phyloP scores from a whole-genome alignment of 1,140 invertebrate genomes.

The Eupeodes corollae region DNA sequence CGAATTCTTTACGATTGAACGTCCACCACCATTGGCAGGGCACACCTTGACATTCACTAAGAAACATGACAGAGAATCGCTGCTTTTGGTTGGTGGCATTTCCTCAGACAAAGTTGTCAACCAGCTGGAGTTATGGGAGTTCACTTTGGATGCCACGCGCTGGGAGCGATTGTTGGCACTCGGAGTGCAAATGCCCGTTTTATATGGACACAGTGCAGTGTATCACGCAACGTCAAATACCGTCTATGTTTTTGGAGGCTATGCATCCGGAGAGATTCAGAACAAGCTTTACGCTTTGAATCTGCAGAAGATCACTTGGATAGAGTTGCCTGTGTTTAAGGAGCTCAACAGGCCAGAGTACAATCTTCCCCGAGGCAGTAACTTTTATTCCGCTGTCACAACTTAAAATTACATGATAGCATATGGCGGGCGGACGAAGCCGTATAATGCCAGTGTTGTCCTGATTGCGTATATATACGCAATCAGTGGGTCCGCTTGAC shows the following conservation, averaged over 20 bases:
- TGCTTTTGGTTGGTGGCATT: conserved; percentile 82
- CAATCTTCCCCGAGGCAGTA: conserved; percentile 56
- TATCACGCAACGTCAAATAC: conserved; percentile 70
- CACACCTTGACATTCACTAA: conserved; percentile 75
- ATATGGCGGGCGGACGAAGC: conserved; percentile 68
- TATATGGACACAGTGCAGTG: conserved; percentile 84
- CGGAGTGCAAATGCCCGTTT: conserved; percentile 64
- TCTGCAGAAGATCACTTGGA: conserved; percentile 64
- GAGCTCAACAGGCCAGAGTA: conserved; percentile 45
- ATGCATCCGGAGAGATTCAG: conserved; percentile 41
- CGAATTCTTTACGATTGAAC: conserved; percentile 13
- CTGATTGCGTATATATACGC: conserved; percentile 79
- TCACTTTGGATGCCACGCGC: conserved; percentile 56
- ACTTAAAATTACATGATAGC: conserved; percentile 83
- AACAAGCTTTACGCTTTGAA: conserved; percentile 68
- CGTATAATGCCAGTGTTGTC: conserved; percentile 57
- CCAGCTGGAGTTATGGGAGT: conserved; percentile 70
- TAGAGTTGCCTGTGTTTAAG: conserved; percentile 58
- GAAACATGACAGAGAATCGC: conserved; percentile 57
- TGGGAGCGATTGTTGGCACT: conserved; percentile 56
- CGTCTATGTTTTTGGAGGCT: conserved; percentile 85
- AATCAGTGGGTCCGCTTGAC: conserved; percentile 76
- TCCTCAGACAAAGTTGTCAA: conserved; percentile 64
- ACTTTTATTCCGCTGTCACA: conserved; percentile 79
- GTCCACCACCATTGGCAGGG: conserved; percentile 65